Evolutionary conservation across 2,797 vertebrate genomes (phyloP).

Genomic region (Microctenopoma lineatum): DNA sequence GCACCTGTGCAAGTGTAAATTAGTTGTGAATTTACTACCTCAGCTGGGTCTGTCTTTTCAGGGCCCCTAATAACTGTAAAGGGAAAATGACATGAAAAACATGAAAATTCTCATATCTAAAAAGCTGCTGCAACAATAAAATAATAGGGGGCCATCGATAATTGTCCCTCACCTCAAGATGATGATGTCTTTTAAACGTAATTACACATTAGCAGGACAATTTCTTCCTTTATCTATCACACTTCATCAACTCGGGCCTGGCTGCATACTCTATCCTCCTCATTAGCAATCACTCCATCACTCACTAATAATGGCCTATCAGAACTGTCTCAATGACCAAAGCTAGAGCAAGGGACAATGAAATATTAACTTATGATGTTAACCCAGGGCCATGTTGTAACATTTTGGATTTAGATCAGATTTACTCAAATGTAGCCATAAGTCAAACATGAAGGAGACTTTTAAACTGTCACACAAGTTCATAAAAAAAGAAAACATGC

Average conservation of each 20-base stretch:
- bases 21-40: constrained; percentile 58
- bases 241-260: constrained; percentile 79
- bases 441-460: constrained; percentile 51
- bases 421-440: constrained; percentile 56
- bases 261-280: constrained; percentile 71
- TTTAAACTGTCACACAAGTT: constrained; percentile 36
- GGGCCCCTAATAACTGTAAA: constrained; percentile 60
- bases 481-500: constrained; percentile 26
- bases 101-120: constrained; percentile 62
- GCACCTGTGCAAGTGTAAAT: constrained; percentile 36
- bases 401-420: constrained; percentile 66
- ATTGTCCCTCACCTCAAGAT: constrained; percentile 68
- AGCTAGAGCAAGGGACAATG: constrained; percentile 77
- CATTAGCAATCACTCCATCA: constrained; percentile 83
- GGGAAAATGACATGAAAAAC: constrained; percentile 66
- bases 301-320: constrained; percentile 84
- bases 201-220: constrained; percentile 80
- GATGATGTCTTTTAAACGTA: constrained; percentile 82
- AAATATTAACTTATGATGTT: constrained; percentile 83
- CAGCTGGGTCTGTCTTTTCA: constrained; percentile 33
- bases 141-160: constrained; percentile 73
- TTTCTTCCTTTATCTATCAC: constrained; percentile 82
- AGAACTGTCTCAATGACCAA: constrained; percentile 79
- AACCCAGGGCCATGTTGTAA: constrained; percentile 68
- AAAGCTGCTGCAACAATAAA: constrained; percentile 68